A percentile compares a stretch with the other conserved stretches of the same genome.
These are phyloP conservation scores for Zaprionus lineosus DNA, from an alignment of 2,888 invertebrate genomes.

Conservation along the genomic window DNA sequence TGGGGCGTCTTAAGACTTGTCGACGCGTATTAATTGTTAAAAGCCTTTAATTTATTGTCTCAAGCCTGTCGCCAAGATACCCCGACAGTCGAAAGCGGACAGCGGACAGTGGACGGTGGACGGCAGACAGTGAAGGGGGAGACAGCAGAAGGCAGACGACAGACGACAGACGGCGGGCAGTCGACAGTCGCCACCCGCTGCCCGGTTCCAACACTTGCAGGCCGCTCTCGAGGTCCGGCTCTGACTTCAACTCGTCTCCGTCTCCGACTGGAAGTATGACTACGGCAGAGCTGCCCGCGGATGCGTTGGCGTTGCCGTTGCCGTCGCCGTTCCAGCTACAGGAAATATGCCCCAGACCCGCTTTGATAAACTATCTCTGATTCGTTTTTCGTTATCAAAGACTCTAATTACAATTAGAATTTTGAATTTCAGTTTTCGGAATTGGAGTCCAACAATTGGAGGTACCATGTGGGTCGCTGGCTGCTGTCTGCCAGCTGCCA, in stretches of 20 bases:
- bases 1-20: conserved; percentile 17
- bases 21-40: conserved; percentile 71
- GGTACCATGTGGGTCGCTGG: conserved; percentile 51
- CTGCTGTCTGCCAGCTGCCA: too few relatives aligned
- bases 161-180: too few relatives aligned
- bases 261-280: too few relatives aligned
- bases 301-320: conserved; percentile 40
- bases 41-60: conserved; percentile 70
- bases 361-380: conserved; percentile 37
- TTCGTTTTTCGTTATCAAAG: conserved; percentile 9
- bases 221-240: too few relatives aligned
- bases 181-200: too few relatives aligned
- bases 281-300: too few relatives aligned
- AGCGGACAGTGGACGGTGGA: too few relatives aligned
- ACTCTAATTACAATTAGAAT: conserved; percentile 59
- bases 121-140: too few relatives aligned
- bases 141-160: too few relatives aligned
- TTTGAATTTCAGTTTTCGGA: conserved; percentile 18
- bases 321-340: too few relatives aligned
- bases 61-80: conserved; percentile 32
- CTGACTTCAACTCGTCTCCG: too few relatives aligned
- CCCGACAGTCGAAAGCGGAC: conserved; percentile 7
- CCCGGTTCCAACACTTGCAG: too few relatives aligned
- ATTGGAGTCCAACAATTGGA: conserved; percentile 47
- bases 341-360: conserved; percentile 51